A percentile compares a stretch with the other conserved stretches of the same genome.
Conservation (phyloP, 2,888 invertebrate species). For the Boloria selene region DNA sequence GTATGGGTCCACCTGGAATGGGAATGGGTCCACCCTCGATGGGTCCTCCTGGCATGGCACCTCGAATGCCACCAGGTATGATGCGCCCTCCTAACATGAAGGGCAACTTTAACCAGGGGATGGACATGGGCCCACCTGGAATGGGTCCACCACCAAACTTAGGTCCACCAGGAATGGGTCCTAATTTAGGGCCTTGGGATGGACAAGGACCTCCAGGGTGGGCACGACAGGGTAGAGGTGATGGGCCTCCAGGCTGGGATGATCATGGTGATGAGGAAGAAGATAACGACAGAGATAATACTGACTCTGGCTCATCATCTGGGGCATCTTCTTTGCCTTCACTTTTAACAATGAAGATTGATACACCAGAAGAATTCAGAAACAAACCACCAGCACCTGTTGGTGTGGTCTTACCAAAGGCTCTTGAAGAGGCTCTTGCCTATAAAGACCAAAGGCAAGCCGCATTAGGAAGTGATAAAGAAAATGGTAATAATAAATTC, state of each 20-base stretch:
- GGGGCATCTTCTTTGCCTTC: constrained; percentile 74
- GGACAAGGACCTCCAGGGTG: constrained; percentile 61
- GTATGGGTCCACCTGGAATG: constrained; percentile 59
- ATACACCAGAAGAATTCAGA: constrained; percentile 84
- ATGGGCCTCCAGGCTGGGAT: constrained; percentile 69
- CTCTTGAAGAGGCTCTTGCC: constrained; percentile 93
- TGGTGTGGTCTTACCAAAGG: constrained; percentile 89
- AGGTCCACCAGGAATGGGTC: constrained; percentile 66
- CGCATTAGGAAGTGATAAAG: constrained; percentile 85
- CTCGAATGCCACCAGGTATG: constrained; percentile 68
- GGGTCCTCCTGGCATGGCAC: constrained; percentile 65
- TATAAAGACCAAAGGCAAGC: constrained; percentile 93
- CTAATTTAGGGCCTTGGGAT: constrained; percentile 59
- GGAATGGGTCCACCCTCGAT: constrained; percentile 55
- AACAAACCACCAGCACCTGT: constrained; percentile 63
- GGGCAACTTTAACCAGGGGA: constrained; percentile 59
- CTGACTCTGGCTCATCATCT: constrained; percentile 46
- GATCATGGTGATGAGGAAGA: constrained; percentile 69
- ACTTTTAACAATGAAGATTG: constrained; percentile 84
- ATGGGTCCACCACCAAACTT: constrained; percentile 57
- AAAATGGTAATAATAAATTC: constrained; percentile 42
- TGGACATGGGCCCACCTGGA: constrained; percentile 73
- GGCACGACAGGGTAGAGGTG: constrained; percentile 49
- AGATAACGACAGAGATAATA: constrained; percentile 53
- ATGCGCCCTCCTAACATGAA: constrained; percentile 64